Evolutionary conservation across 2,797 vertebrate genomes (phyloP).

Genomic region (Lagorchestes hirsutus): DNA sequence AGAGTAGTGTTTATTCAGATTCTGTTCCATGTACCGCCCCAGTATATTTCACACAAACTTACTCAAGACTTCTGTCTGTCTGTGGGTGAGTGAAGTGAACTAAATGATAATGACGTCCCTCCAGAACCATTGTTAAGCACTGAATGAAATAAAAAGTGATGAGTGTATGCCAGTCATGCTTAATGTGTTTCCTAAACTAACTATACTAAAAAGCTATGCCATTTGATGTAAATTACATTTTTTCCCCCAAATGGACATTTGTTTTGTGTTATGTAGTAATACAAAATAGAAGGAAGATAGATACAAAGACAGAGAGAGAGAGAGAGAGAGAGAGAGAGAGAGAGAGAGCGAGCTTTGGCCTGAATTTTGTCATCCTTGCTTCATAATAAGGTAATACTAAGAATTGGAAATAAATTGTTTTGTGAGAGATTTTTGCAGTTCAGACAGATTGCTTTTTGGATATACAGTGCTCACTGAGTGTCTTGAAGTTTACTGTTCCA

Average conservation of each 20-base stretch:
- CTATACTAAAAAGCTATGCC: constrained; percentile 39
- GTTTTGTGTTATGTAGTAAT: constrained; percentile 45
- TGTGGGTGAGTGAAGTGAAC: constrained; percentile 6
- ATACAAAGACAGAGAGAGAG: background rate
- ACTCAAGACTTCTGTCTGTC: background rate
- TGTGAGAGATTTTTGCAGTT: constrained; percentile 12
- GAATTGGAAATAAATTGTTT: background rate
- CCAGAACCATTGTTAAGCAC: constrained; percentile 24
- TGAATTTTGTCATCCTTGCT: constrained; percentile 34
- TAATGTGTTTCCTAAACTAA: constrained; percentile 49
- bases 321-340: too few relatives aligned
- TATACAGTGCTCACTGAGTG: background rate
- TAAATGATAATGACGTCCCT: background rate
- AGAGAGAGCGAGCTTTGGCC: background rate
- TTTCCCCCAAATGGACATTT: constrained; percentile 30
- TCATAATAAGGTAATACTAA: background rate
- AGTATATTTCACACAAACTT: background rate
- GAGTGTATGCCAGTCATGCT: constrained; percentile 30
- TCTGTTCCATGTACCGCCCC: background rate
- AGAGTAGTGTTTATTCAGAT: constrained; percentile 1
- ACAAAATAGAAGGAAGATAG: constrained; percentile 34
- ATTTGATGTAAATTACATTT: background rate
- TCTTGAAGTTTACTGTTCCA: constrained; percentile 59
- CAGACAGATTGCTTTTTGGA: constrained; percentile 25
- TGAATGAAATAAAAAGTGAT: constrained; percentile 22